Base-by-base conservation (phyloP, 2,797 vertebrate genomes). In the Anomalospiza imberbis region DNA sequence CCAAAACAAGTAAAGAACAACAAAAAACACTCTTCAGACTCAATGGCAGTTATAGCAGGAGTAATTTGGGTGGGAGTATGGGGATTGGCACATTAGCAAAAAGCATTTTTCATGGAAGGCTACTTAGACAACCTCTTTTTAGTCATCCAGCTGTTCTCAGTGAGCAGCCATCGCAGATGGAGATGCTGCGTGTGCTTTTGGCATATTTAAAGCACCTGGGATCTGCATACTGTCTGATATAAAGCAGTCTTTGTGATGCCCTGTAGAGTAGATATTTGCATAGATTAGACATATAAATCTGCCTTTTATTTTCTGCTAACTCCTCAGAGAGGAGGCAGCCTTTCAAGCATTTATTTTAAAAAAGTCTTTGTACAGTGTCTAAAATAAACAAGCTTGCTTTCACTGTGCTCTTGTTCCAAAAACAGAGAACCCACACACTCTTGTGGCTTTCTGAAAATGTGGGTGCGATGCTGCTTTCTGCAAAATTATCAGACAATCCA, bases 211-310 rank as follows among this genome's bases (percentile, higher is more conserved):
- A 95, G 83, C 96, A 97, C 96, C 95, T 97, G 96, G 95, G 89
- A 94, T 90, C 91, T 67, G 55, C 75, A 38, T 94, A 47, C 44
- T 73, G 28, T 88, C 81, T 83, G 78, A 93, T 93, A 95, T 80
- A 93, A 91, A 97, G 91, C 88, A 95, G 94, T 93, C 95, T 97
- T 94, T 97, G 94, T 96, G 91, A 93, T 96, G 87, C 88, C 74
- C 85, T 51, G 40, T 92, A 88, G 95, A 97, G 92, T 48, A 95
- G 95, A 95, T 96, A 94, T 97, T 97, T 97, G 93, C 95, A 93
- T 95, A 96, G 97, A 97, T 97, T 96, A 96, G 93, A 95, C 96
- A 82, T 92, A 96, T 95, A 97, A 97, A 93, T 97, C 94, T 95
- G 93, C 75, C 94, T 97, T 97, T 97, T 94, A 96, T 96, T 96